Evolutionary conservation across 2,113 vertebrate genomes (phyloP), one percentile per base, ranked within the genome.

Genomic region (Tylochromis polylepis): DNA sequence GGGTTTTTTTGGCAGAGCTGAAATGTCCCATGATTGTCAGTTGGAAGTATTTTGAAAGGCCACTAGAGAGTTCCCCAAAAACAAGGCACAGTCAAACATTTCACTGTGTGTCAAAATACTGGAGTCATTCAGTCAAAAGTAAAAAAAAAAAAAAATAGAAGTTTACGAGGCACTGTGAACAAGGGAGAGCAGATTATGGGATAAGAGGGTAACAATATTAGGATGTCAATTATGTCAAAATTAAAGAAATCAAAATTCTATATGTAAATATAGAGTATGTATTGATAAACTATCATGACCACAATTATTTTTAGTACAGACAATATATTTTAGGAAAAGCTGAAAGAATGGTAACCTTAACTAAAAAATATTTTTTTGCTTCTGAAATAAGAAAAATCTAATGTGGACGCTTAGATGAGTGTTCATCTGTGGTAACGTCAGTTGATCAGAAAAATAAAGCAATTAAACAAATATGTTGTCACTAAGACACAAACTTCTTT

Each of bases 11-110:
- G 72, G 49, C 27, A 46, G 60, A 2, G 8, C 49, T 81, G 29
- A 78, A 78, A 70, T 82, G 58, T 57, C 83, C 75, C 5, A 10
- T n/a, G 6, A 51, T 87, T 82, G 38, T 56, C 84, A 77, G 72
- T 77, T 77, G 27, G 46, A 53, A 77, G 72, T 53, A 34, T 77
- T 77, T 51, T 53, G 27, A 77, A 77, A 53, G 46, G 46, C 27
- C 46, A 31, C 11, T 34, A n/a, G 72, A 77, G 46, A 77, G 11
- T n/a, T 77, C 46, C 3, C 27, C 72, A 14, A 53, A 77, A 77
- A 77, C 46, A 77, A 77, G 46, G 43, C 46, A 53, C 70, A 31
- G 43, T 51, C 43, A 75, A 51, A 31, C 70, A 75, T 75, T 75
- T 75, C 70, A 75, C 24, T 29, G 24, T 43, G n/a, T 49, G 24